phyloP scores from a whole-genome alignment of 2,113 vertebrate genomes.

The Hydrolagus affinis region DNA sequence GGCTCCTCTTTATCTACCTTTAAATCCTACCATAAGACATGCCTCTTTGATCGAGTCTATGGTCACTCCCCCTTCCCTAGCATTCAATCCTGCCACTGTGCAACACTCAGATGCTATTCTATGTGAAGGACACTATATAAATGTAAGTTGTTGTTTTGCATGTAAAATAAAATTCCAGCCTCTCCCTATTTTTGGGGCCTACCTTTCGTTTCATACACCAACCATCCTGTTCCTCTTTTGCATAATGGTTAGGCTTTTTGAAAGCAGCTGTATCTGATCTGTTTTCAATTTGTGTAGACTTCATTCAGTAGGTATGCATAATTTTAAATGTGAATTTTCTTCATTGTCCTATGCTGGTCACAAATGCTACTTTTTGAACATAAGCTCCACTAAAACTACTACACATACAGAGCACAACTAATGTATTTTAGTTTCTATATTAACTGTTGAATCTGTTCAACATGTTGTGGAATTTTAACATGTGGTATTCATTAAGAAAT shows the following conservation, averaged over 20 bases:
- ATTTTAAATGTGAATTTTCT: background rate
- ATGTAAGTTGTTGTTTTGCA: too few species aligned
- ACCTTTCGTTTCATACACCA: background rate
- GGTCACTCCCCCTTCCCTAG: too few species aligned
- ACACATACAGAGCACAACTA: background rate
- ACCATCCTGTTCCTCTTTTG: background rate
- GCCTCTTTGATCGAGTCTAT: too few species aligned
- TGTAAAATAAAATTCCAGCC: too few species aligned
- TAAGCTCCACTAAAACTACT: too few species aligned
- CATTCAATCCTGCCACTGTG: too few species aligned
- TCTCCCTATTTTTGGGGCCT: background rate
- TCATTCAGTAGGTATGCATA: background rate
- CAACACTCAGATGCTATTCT: too few species aligned
- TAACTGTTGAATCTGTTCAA: background rate
- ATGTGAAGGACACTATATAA: too few species aligned
- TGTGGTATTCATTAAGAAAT: background rate
- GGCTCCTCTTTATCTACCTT: too few species aligned
- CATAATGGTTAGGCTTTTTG: background rate
- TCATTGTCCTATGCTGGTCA: background rate
- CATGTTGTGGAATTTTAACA: background rate
- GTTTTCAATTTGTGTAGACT: constrained; percentile 1
- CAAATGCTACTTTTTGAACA: too few species aligned
- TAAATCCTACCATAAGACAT: too few species aligned
- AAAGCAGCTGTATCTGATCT: background rate
- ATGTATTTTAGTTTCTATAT: background rate